Percentiles rank a stretch among this genome's conserved stretches.
These are phyloP conservation scores for Pitangus sulphuratus DNA, from an alignment of 2,797 vertebrate species.

Conservation along the genomic window DNA sequence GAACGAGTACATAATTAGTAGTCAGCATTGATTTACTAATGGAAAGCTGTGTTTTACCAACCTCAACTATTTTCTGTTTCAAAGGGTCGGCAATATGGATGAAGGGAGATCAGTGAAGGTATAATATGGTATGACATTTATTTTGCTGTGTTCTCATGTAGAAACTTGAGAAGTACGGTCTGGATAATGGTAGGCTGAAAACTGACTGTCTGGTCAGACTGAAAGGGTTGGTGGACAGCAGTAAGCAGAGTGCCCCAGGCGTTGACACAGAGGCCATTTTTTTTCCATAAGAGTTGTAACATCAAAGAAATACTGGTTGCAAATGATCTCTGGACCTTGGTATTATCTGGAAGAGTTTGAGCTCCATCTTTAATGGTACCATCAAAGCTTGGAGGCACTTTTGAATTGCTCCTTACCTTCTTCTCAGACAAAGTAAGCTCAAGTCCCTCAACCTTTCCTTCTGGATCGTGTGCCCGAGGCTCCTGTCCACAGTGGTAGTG, in stretches of 20 bases:
- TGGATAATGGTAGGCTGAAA: background rate
- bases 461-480: rapidly evolving
- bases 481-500: background rate
- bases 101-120: background rate
- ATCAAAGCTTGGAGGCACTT: background rate
- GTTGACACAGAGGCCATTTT: rapidly evolving
- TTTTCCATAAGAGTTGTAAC: background rate
- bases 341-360: background rate
- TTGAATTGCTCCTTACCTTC: background rate
- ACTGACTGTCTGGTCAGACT: background rate
- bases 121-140: background rate
- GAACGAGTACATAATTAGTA: background rate
- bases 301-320: background rate
- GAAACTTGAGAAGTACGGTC: background rate
- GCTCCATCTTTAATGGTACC: background rate
- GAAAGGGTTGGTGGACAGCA: background rate
- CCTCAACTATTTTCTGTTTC: background rate
- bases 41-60: background rate
- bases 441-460: background rate
- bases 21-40: background rate
- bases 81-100: no score
- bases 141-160: background rate
- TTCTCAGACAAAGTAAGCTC: background rate
- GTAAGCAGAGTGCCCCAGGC: background rate
- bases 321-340: background rate